Base-by-base conservation (phyloP, 2,113 vertebrate species). In the Sander vitreus region DNA sequence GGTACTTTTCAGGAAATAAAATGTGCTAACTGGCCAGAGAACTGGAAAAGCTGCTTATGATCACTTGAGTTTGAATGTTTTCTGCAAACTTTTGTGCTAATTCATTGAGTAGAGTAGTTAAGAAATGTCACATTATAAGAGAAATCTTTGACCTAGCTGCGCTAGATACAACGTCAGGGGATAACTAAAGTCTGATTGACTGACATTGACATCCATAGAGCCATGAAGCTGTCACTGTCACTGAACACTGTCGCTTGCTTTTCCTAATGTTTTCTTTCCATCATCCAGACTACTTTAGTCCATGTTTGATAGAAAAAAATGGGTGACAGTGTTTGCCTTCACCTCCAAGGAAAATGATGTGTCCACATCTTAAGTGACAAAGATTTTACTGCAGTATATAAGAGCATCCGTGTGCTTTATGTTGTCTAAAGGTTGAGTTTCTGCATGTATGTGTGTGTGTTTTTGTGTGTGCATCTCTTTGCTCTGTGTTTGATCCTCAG, bases 401-500 rank as follows among this genome's bases (percentile, higher is more conserved):
- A 58, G 64, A 16, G 2, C 36, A 48, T 10, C 23, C 2, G 9
- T 71, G 59, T 64, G 51, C 33, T 73, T 75, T n/a, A 18, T 36
- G 1, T 30, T 59, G 15, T 59, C 12, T 73, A 15, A 39, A 66
- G 1, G n/a, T 18, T 15, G 18, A 55, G 18, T 54, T 60, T 63
- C 2, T 30, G 45, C 43, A n/a, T 55, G 27, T 58, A 4, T 51
- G 16, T 78, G 25, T 75, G 7, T 63, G 25, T 39, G 33, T 63
- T 18, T 57, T 58, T 58, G 12, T 21, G 21, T 27, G 6, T 19
- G 27, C 16, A 33, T 68, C 57, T 76, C 55, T 85, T 47, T 60
- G 53, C 39, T 73, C 36, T 62, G 66, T 85, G 48, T 88, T 70
- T 83, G 76, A 86, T 74, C 76, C 77, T 71, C 47, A 18, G 33